phyloP scores from a whole-genome alignment of 2,888 invertebrate genomes.

The Charanyca ferruginea region DNA sequence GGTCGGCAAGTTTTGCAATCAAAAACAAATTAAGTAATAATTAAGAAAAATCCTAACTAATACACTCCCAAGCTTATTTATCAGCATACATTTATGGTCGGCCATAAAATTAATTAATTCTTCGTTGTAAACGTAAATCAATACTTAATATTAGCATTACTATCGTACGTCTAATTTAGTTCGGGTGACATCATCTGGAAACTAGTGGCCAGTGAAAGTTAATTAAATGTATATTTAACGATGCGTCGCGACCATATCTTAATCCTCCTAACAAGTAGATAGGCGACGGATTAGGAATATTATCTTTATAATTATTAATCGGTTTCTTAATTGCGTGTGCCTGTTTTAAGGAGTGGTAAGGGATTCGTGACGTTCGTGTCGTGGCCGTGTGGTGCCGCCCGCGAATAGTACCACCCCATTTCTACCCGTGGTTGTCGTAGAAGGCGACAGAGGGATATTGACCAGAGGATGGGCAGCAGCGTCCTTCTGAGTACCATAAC shows the following conservation, averaged over 20 bases:
- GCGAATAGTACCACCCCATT: too few relatives aligned
- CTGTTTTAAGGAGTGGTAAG: too few relatives aligned
- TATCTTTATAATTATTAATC: conserved; percentile 38
- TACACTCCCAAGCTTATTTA: conserved; percentile 33
- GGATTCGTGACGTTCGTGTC: too few relatives aligned
- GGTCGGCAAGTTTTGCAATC: neutral
- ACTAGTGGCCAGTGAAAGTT: conserved; percentile 81
- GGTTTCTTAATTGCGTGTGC: conserved; percentile 7
- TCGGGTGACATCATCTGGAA: conserved; percentile 78
- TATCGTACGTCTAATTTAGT: conserved; percentile 51
- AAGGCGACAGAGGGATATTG: too few relatives aligned
- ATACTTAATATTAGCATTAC: conserved; percentile 49
- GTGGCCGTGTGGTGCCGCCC: too few relatives aligned
- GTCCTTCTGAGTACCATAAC: too few relatives aligned
- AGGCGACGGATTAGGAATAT: conserved; percentile 57
- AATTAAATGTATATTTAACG: conserved; percentile 77
- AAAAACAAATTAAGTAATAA: conserved; percentile 9
- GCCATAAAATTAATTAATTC: conserved; percentile 61
- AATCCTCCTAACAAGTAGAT: conserved; percentile 62
- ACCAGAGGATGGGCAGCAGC: too few relatives aligned
- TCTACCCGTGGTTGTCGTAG: too few relatives aligned
- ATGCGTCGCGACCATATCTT: conserved; percentile 63
- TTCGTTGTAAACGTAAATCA: conserved; percentile 56
- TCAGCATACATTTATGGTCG: conserved; percentile 50
- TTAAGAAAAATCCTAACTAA: conserved; percentile 32